Base-by-base conservation (phyloP, 37 sponge, comb jelly and placozoan species). In the Chondrosia reniformis region DNA sequence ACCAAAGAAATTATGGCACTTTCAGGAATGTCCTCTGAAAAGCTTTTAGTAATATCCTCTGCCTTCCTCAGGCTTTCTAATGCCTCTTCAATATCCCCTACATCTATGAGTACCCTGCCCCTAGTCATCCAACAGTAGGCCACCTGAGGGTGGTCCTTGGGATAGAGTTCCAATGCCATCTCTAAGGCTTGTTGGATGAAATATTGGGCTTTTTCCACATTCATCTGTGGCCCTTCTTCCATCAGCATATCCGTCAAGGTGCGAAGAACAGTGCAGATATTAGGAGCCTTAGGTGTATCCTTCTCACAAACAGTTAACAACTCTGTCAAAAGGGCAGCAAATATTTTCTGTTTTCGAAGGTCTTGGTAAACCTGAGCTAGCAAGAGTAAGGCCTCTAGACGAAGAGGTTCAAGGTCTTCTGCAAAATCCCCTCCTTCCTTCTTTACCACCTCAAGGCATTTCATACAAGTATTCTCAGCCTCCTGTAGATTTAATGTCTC, bases 171-270 rank as follows among this genome's bases (percentile, higher is more conserved):
- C 15, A 43, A n/a, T 21, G 44, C n/a, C 37, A 69, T 69, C 15
- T 69, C 37, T 39, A 69, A 13, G 15, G 72, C 72, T 2, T 40
- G 13, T 36, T 69, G 44, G 12, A 69, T 69, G 7, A 34, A n/a
- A 1, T 25, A 5, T 7, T 6, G 8, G 24, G 72, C 72, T 7
- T 31, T 40, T 15, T 13, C 24, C 0, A 69, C 37, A 69, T 69
- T 44, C 4, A 24, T 12, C 42, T 34, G 72, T n/a, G 72, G 43
- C 7, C n/a, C 42, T 43, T 69, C 17, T 19, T 66, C 72, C 22
- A 69, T 13, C 22, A 69, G 72, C 43, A 36, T 36, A 69, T 69
- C 72, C 2, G 72, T 69, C 22, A 40, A 25, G 1, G n/a, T 69
- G 2, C 72, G 40, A 3, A 34, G 32, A 3, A 69, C 4, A 24